Base-by-base conservation (phyloP, 2,113 vertebrate species). In the Percina caprodes region DNA sequence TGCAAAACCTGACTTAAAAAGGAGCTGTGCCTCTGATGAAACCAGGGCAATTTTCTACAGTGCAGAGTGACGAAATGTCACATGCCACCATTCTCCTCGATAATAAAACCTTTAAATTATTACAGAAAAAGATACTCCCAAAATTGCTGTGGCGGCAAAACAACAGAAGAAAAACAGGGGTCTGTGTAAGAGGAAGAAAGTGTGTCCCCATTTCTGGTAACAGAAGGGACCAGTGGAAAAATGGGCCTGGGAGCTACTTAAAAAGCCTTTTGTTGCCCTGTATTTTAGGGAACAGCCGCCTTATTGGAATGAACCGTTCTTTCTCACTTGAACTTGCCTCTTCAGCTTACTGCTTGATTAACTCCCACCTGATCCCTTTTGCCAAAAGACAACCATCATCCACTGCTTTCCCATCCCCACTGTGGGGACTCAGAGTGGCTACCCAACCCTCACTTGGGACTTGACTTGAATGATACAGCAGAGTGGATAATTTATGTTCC, bases 241-340 rank as follows among this genome's bases (percentile, higher is more conserved):
- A 72, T 66, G 59, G 55, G 69, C 30, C 82, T 70, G 73, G 56
- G 52, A 79, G 83, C 69, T 85, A 83, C 89, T 88, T 86, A 88
- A 83, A 89, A 92, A 84, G 68, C 86, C 67, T 90, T 92, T 91
- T 80, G 76, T 77, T 79, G 62, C 42, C 70, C 77, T 72, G 54
- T 71, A 71, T 80, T 58, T 86, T 66, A 68, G 63, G 33, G 45
- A 65, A 54, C 21, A 80, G 75, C 51, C 39, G 58, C 68, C 84
- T 76, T 62, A 83, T 74, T 87, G 69, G 65, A 77, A 82, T 56
- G 77, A 58, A 75, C 48, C 74, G 75, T 33, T 83, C 65, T 42
- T 48, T 65, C 67, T 73, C 35, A 61, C 72, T 72, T 77, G 21
- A 85, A 76, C 74, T 58, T 55, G 10, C 70, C 42, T 58, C 80